Conservation (phyloP, 2,113 vertebrate genomes). For the Galbula dea region DNA sequence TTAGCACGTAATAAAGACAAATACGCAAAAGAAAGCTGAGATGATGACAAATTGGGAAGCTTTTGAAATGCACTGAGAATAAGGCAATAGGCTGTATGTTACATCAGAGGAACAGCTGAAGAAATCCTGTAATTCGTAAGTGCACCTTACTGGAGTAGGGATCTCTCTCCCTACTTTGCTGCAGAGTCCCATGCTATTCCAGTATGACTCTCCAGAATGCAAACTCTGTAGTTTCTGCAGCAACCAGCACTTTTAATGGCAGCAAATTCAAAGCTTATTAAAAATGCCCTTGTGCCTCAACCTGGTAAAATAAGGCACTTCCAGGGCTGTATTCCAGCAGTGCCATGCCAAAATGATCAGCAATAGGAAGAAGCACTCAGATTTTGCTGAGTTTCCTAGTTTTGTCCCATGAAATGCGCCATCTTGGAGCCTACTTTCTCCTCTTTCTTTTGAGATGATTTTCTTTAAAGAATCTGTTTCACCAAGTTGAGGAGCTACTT, state of each 20-base stretch:
- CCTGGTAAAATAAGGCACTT: constrained; percentile 75
- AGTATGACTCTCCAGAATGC: neutral
- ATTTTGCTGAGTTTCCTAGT: constrained; percentile 27
- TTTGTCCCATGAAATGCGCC: constrained; percentile 31
- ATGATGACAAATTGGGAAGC: constrained; percentile 37
- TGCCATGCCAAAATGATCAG: constrained; percentile 21
- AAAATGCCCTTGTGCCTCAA: constrained; percentile 51
- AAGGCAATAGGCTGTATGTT: constrained; percentile 55
- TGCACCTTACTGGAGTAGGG: neutral
- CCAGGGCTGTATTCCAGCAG: constrained; percentile 53
- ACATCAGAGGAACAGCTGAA: constrained; percentile 20
- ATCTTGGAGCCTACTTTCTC: neutral
- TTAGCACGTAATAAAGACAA: constrained; percentile 44
- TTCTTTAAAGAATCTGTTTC: constrained; percentile 12
- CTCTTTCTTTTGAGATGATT: constrained; percentile 63
- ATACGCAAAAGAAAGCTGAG: constrained; percentile 46
- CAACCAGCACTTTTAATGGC: constrained; percentile 45
- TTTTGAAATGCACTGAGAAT: constrained; percentile 48
- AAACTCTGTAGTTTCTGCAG: constrained; percentile 18
- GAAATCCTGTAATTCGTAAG: constrained; percentile 14
- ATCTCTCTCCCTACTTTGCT: neutral
- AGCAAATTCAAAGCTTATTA: constrained; percentile 43
- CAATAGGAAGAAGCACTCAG: neutral
- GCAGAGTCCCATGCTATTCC: neutral
- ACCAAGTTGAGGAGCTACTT: neutral